A percentile compares a stretch with the other conserved stretches of the same genome.
Evolutionary conservation across 2,113 vertebrate genomes (phyloP).

Genomic region (Pituophis catenifer): DNA sequence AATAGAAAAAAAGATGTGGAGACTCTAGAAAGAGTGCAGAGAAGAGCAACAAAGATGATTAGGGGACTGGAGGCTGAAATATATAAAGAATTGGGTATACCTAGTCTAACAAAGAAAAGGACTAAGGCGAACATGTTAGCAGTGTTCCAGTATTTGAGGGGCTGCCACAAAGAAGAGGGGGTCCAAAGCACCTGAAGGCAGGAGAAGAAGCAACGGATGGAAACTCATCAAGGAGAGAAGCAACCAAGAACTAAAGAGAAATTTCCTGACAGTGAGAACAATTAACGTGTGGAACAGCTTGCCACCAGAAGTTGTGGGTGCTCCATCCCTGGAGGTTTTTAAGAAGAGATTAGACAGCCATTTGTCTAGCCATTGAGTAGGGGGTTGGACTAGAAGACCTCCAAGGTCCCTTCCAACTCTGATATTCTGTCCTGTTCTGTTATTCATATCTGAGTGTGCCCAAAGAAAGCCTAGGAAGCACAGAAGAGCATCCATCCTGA

Average conservation of each 20-base stretch:
- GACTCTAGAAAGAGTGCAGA: background rate
- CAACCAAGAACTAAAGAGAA: background rate
- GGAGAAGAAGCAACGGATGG: background rate
- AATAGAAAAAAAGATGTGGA: background rate
- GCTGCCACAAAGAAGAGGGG: background rate
- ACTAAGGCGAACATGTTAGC: accelerated
- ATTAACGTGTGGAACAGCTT: background rate
- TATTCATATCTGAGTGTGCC: background rate
- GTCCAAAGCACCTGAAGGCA: background rate
- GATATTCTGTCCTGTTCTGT: background rate
- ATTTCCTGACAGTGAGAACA: background rate
- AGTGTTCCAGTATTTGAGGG: background rate
- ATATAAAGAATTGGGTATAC: background rate
- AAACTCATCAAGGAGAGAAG: background rate
- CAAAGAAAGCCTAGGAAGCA: background rate
- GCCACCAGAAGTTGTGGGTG: no score
- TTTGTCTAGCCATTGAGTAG: background rate
- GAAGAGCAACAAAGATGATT: background rate
- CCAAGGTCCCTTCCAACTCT: background rate
- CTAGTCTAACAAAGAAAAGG: background rate
- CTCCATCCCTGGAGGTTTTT: background rate
- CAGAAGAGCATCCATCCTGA: background rate
- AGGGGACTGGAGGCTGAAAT: background rate
- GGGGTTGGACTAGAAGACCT: background rate
- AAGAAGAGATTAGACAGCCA: background rate